Conservation (phyloP, 2,888 invertebrate species). For the Meganola albula region DNA sequence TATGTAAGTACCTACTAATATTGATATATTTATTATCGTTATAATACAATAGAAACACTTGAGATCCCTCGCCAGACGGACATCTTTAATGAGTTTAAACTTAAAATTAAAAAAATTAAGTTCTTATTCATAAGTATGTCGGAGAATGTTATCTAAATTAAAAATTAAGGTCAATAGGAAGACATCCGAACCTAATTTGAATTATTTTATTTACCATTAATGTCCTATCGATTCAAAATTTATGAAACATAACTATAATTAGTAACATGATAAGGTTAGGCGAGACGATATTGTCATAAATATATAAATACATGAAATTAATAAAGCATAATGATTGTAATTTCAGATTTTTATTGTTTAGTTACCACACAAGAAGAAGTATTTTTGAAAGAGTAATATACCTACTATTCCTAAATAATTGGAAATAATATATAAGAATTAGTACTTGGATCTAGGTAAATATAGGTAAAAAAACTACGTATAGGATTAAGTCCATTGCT, state of each 20-base stretch:
- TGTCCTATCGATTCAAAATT: constrained; percentile 77
- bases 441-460: too few relatives aligned
- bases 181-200: constrained; percentile 57
- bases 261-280: constrained; percentile 78
- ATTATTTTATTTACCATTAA: constrained; percentile 70
- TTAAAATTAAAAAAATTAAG: constrained; percentile 56
- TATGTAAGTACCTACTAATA: too few relatives aligned
- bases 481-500: too few relatives aligned
- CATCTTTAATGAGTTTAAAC: constrained; percentile 47
- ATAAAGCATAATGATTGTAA: constrained; percentile 79
- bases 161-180: constrained; percentile 57
- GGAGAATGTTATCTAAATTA: constrained; percentile 51
- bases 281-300: constrained; percentile 80
- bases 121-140: constrained; percentile 57
- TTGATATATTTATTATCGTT: too few relatives aligned
- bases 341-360: constrained; percentile 56
- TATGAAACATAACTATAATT: constrained; percentile 75
- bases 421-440: too few relatives aligned
- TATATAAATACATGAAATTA: constrained; percentile 80
- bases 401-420: too few relatives aligned
- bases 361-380: too few relatives aligned
- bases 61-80: constrained; percentile 65
- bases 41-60: constrained; percentile 22
- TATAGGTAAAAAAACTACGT: too few relatives aligned
- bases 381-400: too few relatives aligned